Evolutionary conservation across 2,888 invertebrate species (phyloP), one percentile per base, ranked within the genome.

Genomic region (Drosophila borealis): DNA sequence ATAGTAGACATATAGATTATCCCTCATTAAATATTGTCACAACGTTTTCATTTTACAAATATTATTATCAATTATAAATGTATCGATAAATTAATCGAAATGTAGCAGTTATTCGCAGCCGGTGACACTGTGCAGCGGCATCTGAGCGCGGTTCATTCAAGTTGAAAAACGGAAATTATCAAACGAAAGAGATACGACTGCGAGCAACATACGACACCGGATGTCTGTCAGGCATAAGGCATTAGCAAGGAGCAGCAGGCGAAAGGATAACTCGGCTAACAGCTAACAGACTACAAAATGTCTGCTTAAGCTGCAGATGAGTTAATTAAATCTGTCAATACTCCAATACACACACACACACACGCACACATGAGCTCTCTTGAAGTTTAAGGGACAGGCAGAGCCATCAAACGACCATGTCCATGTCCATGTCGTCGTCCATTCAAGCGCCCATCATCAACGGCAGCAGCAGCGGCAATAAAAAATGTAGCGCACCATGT

Each of bases 281-380:
- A 68, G 53, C 68, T 54, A 69, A 62, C 54, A 56, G 67, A 72
- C 76, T 81, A 84, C 80, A 89, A 85, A 82, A 88, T 88, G 82
- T 86, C 90, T 88, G 86, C 79, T 89, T 88, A 82, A 76, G 78
- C 80, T 81, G 70, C 73, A 79, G 82, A 89, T 89, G 88, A 89
- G 89, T 89, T 89, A 90, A 89, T 89, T 89, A 90, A 90, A 81
- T 86, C 89, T 90, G 89, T 89, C 89, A 89, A 89, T 90, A 81
- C 76, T 70, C 60, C 69, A 78, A 74, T 75, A 80, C 73, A 65
- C 53, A 59, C 44, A 46, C 34, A 41, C 19, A 42, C 33, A 61
- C 33, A 65, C 34, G 45, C 17, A 54, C 8, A 44, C 51, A 44
- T 17, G n/a, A 21, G 39, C 29, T 29, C 17, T 29, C 17, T 29